Evolutionary conservation across 2,113 vertebrate species (phyloP).

Genomic region (Strix aluco): DNA sequence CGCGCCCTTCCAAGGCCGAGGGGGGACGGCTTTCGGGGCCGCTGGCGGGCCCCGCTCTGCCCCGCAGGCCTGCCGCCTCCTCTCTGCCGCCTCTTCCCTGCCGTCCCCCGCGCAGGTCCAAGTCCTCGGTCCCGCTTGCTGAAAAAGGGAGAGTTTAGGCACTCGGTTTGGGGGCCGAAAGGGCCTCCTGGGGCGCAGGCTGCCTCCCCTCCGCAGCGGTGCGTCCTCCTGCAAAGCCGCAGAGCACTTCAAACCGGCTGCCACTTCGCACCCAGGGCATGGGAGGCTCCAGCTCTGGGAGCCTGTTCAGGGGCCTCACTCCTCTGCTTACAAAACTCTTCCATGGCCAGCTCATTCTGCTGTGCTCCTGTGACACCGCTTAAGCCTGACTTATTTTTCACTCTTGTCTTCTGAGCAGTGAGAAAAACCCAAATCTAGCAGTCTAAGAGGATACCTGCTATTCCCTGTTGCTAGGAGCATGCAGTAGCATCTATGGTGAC

Average conservation of each 20-base stretch:
- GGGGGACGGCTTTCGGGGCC: background rate
- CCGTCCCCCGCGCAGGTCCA: too few species aligned
- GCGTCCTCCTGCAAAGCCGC: background rate
- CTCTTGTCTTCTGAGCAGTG: background rate
- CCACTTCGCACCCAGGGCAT: background rate
- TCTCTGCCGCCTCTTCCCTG: background rate
- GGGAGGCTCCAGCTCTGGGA: background rate
- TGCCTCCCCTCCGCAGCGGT: accelerated
- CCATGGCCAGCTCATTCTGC: background rate
- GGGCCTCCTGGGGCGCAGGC: background rate
- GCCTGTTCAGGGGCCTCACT: too few species aligned
- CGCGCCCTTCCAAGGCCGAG: too few species aligned
- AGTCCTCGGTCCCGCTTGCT: background rate
- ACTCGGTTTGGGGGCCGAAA: too few species aligned
- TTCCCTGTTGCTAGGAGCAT: background rate
- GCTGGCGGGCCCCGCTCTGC: too few species aligned
- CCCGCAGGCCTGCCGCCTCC: too few species aligned
- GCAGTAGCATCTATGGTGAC: background rate
- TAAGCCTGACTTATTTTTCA: background rate
- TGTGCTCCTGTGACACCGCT: background rate
- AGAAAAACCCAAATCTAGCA: background rate
- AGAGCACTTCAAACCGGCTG: background rate
- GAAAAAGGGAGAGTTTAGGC: background rate
- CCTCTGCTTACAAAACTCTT: too few species aligned
- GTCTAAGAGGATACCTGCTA: background rate